Base-by-base conservation (phyloP, 2,888 invertebrate genomes). In the Nomada fucata region DNA sequence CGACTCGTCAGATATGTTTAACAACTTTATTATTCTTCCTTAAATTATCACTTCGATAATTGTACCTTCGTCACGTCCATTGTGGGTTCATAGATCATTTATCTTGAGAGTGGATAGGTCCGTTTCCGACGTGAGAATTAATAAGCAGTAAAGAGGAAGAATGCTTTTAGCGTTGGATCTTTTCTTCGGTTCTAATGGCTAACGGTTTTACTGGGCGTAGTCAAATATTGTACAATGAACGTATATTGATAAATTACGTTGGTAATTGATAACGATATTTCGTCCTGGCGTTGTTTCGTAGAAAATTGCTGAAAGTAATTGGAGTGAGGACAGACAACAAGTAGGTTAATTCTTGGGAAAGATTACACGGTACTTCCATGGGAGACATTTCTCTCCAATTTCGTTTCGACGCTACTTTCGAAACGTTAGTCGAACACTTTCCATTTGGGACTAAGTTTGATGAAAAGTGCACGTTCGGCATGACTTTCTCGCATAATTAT, bases 21-120 rank as follows among this genome's bases (percentile, higher is more conserved):
- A 63, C 23, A 50, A 26, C 63, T 20, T 68, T 68, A 68, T 61
- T 60, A 18, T 44, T 63, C 63, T 26, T 68, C 68, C 61, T 63
- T 57, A 15, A 60, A 50, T 65, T 72, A 76, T 59, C 13, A n/a
- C n/a, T 47, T 29, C 15, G 23, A 64, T 63, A 55, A 76, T 47
- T n/a, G 20, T 15, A 4, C 23, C n/a, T 44, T 29, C 29, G 9
- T n/a, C 29, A n/a, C 9, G 18, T 23, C 23, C n/a, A 18, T 29
- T 53, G 44, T 18, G 13, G 18, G 50, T 18, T 20, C 47, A 15
- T 18, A 1, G 50, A 4, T 15, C 26, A 26, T 23, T 63, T 63
- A 23, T 57, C 57, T 57, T 18, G 50, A 50, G 18, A 23, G 55
- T 10, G 18, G 55, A 20, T 3, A 55, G 5, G 36, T 55, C 2